Base-by-base conservation (phyloP, 2,797 vertebrate genomes). In the Phoeniculus purpureus region DNA sequence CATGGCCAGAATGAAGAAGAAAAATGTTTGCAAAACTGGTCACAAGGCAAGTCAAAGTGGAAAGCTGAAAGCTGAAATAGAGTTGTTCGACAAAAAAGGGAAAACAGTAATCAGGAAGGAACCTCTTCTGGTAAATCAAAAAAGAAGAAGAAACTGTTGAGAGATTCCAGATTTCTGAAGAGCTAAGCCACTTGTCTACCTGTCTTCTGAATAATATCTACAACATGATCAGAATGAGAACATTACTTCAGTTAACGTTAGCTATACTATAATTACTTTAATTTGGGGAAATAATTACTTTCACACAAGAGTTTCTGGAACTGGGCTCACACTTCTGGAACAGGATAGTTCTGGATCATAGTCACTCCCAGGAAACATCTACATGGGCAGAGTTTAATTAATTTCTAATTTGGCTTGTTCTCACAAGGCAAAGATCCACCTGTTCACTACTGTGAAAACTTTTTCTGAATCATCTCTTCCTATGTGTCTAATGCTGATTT, bases 361-460 rank as follows among this genome's bases (percentile, higher is more conserved):
- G 51, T 73, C 56, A 52, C 34, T 89, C 58, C 54, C 43, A 68
- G 65, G 45, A 82, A 91, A 47, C 22, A 7, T 84, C 61, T 84
- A 61, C 32, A 21, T 82, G 70, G 68, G 56, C 29, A 84, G 67
- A 86, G 90, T 87, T 87, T 72, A 94, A 79, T 58, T 45, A 1
- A 14, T 65, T 93, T 89, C 66, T 48, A 61, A 27, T 85, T 64
- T 92, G 68, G 45, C 79, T 76, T 73, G 15, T 92, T 95, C 71
- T 81, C 85, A 92, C 79, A 78, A 92, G 90, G 90, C 79, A 92
- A 96, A 95, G 93, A 79, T 58, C 78, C 91, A 95, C 95, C 93
- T 93, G 77, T 89, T 81, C 47, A 10, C 87, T 79, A 64, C 83
- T 89, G 76, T 29, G 77, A 80, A 93, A 79, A 79, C 72, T 70